Evolutionary conservation across 53 echinoderm and acorn worm species (phyloP).

Genomic region (Pentamera pediparva): DNA sequence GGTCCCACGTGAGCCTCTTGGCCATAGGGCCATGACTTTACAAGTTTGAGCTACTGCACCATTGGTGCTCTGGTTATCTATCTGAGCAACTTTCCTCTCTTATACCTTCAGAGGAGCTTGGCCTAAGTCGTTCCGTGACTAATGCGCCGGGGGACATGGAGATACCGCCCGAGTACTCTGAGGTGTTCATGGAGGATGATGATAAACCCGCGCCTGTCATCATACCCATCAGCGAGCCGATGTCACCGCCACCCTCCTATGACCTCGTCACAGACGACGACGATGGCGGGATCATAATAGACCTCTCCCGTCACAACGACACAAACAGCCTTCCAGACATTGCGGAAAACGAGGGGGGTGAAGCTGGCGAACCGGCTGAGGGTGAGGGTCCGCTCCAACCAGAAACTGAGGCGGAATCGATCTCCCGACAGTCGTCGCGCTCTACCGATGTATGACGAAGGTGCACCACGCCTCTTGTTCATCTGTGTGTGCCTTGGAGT

Average conservation of each 20-base stretch:
- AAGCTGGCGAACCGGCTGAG: too few species aligned
- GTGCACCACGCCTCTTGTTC: too few species aligned
- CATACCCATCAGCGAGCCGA: constrained; percentile 36
- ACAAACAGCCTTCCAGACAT: constrained; percentile 23
- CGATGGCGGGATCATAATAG: constrained; percentile 29
- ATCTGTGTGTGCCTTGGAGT: too few species aligned
- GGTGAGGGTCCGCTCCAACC: too few species aligned
- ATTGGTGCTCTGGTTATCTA: too few species aligned
- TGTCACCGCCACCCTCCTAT: constrained; percentile 72
- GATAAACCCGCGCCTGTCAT: constrained; percentile 12
- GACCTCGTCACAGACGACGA: constrained; percentile 52
- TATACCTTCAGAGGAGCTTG: constrained; percentile 58
- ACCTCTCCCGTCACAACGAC: too few species aligned
- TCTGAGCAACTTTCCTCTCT: neutral
- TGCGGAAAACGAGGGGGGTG: neutral
- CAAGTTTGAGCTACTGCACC: too few species aligned
- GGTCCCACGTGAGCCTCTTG: too few species aligned
- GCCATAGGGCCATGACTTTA: too few species aligned
- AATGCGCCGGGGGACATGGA: constrained; percentile 46
- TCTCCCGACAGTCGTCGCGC: constrained; percentile 11
- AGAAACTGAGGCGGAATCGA: too few species aligned
- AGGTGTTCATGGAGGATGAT: constrained; percentile 33
- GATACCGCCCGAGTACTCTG: constrained; percentile 72
- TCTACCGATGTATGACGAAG: constrained; percentile 32
- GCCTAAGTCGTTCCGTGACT: constrained; percentile 59